Conservation (phyloP, 2,113 vertebrate genomes). For the Arvicanthis niloticus region DNA sequence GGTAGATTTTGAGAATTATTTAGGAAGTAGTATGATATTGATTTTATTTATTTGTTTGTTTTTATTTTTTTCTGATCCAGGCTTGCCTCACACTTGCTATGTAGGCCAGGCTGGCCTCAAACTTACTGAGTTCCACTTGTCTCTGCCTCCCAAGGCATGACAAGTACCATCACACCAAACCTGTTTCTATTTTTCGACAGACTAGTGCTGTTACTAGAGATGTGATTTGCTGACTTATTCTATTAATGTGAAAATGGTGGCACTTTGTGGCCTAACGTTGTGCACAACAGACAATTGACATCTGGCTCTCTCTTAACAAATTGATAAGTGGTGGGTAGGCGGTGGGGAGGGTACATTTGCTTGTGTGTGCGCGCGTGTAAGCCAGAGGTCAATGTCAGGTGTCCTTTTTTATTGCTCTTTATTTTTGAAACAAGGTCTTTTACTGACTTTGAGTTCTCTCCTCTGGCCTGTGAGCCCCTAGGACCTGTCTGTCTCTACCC, state of each 20-base stretch:
- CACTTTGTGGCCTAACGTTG: background rate
- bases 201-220: background rate
- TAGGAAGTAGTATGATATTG: background rate
- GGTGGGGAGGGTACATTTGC: background rate
- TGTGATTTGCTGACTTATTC: constrained; percentile 29
- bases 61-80: background rate
- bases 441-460: background rate
- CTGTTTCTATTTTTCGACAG: constrained; percentile 37
- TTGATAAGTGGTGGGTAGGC: background rate
- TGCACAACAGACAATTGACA: background rate
- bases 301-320: background rate
- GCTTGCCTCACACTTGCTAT: background rate
- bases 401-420: background rate
- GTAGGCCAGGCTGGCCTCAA: background rate
- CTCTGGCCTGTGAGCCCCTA: background rate
- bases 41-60: background rate
- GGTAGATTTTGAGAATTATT: background rate
- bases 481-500: background rate
- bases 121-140: background rate
- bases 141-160: background rate
- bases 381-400: background rate
- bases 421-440: background rate
- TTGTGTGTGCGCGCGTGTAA: fast-evolving
- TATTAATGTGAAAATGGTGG: constrained; percentile 38
- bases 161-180: background rate